Conservation (phyloP, 2,888 invertebrate genomes). For the Leucoma salicis region DNA sequence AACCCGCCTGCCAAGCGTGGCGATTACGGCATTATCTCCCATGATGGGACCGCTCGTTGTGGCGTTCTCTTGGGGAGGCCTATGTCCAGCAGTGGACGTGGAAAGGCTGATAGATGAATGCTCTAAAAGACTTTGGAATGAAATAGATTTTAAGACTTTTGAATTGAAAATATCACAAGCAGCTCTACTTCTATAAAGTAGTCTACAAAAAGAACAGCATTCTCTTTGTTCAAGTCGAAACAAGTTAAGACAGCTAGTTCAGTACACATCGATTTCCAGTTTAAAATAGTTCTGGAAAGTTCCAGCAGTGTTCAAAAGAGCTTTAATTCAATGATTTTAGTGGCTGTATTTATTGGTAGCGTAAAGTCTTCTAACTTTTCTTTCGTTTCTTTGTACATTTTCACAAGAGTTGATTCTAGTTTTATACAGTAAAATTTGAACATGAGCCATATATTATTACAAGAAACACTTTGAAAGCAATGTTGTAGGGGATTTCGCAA, state of each 20-base stretch:
- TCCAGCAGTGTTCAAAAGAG: slow-evolving; percentile 26
- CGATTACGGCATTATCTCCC: too few relatives aligned
- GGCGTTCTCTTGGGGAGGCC: too few relatives aligned
- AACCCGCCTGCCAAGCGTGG: too few relatives aligned
- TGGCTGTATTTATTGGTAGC: slow-evolving; percentile 27
- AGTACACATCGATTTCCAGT: slow-evolving; percentile 45
- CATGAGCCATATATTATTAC: too few relatives aligned
- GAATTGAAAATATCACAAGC: background rate
- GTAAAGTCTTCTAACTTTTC: background rate
- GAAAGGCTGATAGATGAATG: too few relatives aligned
- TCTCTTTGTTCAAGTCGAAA: slow-evolving; percentile 40
- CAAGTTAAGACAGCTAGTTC: slow-evolving; percentile 42
- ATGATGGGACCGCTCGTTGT: too few relatives aligned
- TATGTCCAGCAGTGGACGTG: too few relatives aligned
- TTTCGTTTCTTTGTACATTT: too few relatives aligned
- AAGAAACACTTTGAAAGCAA: too few relatives aligned
- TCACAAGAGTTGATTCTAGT: background rate
- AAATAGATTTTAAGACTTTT: background rate
- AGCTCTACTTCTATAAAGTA: slow-evolving; percentile 1
- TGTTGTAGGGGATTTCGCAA: too few relatives aligned
- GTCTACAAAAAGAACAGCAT: slow-evolving; percentile 25
- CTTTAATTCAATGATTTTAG: slow-evolving; percentile 37
- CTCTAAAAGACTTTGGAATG: too few relatives aligned
- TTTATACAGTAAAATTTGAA: too few relatives aligned
- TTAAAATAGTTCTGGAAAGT: slow-evolving; percentile 44